Base-by-base conservation (phyloP, 1,140 invertebrate genomes). In the Sweltsa coloradensis region DNA sequence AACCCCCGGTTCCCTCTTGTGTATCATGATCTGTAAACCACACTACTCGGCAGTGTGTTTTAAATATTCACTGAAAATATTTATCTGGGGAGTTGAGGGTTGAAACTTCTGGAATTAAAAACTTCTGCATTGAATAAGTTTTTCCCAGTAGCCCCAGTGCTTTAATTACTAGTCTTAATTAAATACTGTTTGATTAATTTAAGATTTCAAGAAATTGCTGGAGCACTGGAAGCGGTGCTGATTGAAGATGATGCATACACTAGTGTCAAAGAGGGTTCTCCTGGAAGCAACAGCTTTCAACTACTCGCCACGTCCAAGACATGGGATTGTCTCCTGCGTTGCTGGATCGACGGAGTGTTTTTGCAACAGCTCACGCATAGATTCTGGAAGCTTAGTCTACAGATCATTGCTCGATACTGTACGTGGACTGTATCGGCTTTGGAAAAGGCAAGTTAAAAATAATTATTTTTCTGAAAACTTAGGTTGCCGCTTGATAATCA, bases 181-280 rank as follows among this genome's bases (percentile, higher is more conserved):
- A 31, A 31, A 31, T 9, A 9, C 29, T 31, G 14, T 9, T 13
- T 40, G 43, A 48, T 55, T n/a, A n/a, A n/a, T 50, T 47, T 43
- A 27, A 71, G 82, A 52, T 86, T 91, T 71, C 89, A 93, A 73
- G 87, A 93, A 71, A 87, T 94, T 61, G 88, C 83, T 39, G 78
- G 80, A 52, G 61, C 56, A 9, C 68, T 82, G 40, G 84, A 88
- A 62, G 66, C 66, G 45, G 58, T 70, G 19, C 61, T 87, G 27
- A 65, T 60, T 43, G 63, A 68, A 40, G 55, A 59, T 37, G 56
- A 63, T 16, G 31, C 49, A 22, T n/a, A n/a, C n/a, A 55, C 66
- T 43, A 58, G 37, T 25, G 45, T n/a, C n/a, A n/a, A n/a, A n/a
- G n/a, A n/a, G n/a, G n/a, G n/a, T 41, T 55, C 37, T 36, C 52